These are phyloP conservation scores for Lasioglossum morio DNA, from an alignment of 2,888 invertebrate species.

Conservation along the genomic window DNA sequence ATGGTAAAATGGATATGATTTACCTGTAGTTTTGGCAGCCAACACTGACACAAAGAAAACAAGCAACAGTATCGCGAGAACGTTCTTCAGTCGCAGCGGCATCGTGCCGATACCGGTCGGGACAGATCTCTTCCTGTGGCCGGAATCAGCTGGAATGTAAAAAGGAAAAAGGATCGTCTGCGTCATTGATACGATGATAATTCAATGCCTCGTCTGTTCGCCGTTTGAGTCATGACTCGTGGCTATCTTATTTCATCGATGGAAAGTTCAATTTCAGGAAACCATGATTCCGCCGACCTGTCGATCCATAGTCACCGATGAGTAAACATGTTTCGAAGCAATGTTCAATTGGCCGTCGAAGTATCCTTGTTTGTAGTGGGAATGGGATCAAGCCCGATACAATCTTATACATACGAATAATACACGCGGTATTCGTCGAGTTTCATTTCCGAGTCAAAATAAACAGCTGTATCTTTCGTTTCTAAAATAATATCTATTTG, in stretches of 20 bases:
- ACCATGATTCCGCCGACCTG: neutral
- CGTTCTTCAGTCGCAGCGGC: constrained; percentile 34
- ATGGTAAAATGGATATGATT: constrained; percentile 24
- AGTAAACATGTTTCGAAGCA: neutral
- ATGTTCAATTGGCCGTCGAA: constrained; percentile 30
- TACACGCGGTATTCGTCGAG: neutral
- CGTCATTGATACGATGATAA: constrained; percentile 13
- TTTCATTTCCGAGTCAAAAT: neutral
- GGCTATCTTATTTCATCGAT: neutral
- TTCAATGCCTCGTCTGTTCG: neutral
- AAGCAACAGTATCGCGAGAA: constrained; percentile 38
- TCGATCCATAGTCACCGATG: constrained; percentile 4
- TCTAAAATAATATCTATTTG: neutral
- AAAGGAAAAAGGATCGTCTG: constrained; percentile 13
- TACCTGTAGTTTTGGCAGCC: constrained; percentile 46
- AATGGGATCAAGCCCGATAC: neutral
- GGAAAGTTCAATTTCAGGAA: neutral
- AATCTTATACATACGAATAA: neutral
- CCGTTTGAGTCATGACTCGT: neutral
- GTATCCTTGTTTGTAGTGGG: neutral
- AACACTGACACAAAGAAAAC: constrained; percentile 11
- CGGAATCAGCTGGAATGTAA: constrained; percentile 23
- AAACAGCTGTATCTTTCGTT: neutral
- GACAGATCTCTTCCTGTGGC: constrained; percentile 15
- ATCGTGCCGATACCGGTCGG: constrained; percentile 33